Base-by-base conservation (phyloP, 2,797 vertebrate species). In the Pyrrhura leucotis region DNA sequence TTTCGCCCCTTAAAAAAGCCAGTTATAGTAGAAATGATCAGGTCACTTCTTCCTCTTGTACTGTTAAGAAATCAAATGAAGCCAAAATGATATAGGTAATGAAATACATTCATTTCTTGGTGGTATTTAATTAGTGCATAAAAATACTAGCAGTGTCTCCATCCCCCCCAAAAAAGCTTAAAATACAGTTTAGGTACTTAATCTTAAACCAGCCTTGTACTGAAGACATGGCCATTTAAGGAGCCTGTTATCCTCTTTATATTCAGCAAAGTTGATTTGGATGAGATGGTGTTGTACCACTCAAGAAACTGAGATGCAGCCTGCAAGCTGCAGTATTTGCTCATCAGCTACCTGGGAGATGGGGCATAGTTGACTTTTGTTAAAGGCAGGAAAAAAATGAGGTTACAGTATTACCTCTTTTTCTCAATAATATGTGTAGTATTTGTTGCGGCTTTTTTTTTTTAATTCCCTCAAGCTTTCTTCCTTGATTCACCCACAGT, bases 81-180 rank as follows among this genome's bases (percentile, higher is more conserved):
- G 6, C 2, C 13, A 44, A 63, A 58, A 39, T 16, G 13, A 33
- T 15, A 23, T 12, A 15, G 18, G 11, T 47, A 31, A 15, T 35
- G 18, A 66, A 76, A 71, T 28, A 1, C 13, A 9, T 31, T 66
- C 15, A 12, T 61, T 58, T 29, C 14, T 39, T 39, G 19, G 11
- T 45, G n/a, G 9, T 23, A 15, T 54, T 44, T 40, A 25, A 45
- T 14, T 26, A 63, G 18, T 18, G 18, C 26, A 37, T 18, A 45
- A 79, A 10, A 23, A 28, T 53, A 3, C 15, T 13, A 67, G 25
- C 14, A 58, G 39, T 42, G 7, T 5, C 14, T 29, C 2, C 7
- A 5, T 2, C 4, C 6, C 10, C 19, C 14, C 33, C 2, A 4
- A 59, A 25, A 47, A 12, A 4, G 3, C 6, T 2, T 2, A 12